phyloP scores from a whole-genome alignment of 2,113 vertebrate species.

The Lepisosteus osseus region DNA sequence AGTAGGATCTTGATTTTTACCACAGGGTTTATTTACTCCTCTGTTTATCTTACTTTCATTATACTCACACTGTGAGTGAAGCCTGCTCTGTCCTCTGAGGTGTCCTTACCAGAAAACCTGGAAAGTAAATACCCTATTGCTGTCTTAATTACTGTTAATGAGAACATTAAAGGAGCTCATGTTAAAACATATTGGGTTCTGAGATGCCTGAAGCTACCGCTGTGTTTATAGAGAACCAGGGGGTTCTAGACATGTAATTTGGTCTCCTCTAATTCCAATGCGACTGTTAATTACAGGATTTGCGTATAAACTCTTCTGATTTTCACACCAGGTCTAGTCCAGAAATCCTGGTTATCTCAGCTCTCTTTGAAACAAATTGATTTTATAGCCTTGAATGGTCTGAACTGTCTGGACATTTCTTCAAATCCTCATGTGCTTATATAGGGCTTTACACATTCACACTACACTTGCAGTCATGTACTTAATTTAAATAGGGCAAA shows the following conservation, averaged over 20 bases:
- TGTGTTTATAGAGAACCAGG: neutral
- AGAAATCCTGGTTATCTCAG: neutral
- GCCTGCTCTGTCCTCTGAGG: neutral
- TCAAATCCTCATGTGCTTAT: neutral
- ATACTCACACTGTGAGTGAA: conserved; percentile 2
- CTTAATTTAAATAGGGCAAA: neutral
- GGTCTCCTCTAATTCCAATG: neutral
- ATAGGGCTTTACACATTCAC: neutral
- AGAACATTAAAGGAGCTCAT: conserved; percentile 3
- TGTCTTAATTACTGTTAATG: conserved; percentile 12
- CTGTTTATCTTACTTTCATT: conserved; percentile 24
- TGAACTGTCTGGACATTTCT: neutral
- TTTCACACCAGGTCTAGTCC: neutral
- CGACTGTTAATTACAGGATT: neutral
- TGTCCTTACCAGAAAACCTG: conserved; percentile 1
- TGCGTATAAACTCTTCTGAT: neutral
- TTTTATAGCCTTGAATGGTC: neutral
- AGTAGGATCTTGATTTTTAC: neutral
- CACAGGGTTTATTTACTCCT: conserved; percentile 19
- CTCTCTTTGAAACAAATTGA: neutral
- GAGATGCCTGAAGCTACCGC: neutral
- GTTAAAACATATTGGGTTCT: conserved; percentile 1
- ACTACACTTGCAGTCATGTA: neutral
- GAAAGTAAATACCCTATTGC: conserved; percentile 12
- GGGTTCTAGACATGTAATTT: neutral